phyloP scores from a whole-genome alignment of 1,140 invertebrate species.

The Pygmarrhopalites habei region DNA sequence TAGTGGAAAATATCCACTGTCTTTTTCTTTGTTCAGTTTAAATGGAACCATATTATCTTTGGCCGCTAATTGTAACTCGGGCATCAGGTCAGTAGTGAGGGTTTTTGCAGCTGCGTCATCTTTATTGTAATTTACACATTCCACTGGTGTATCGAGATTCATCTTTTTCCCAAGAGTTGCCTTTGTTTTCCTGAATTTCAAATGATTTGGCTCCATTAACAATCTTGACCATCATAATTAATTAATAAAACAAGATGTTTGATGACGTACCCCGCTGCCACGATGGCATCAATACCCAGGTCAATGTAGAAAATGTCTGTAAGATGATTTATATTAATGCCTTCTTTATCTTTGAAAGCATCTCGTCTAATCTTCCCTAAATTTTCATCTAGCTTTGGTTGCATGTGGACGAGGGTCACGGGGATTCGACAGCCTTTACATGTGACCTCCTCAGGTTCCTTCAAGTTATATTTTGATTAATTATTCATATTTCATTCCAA shows the following conservation, averaged over 20 bases:
- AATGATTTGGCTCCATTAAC: neutral
- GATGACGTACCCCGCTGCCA: slow-evolving; percentile 57
- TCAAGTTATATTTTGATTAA: slow-evolving; percentile 35
- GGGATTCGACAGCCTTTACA: slow-evolving; percentile 55
- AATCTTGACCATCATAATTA: neutral
- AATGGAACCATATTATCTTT: slow-evolving; percentile 50
- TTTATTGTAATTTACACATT: slow-evolving; percentile 4
- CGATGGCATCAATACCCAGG: slow-evolving; percentile 60
- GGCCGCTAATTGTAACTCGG: too few species aligned
- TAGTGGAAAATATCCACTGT: slow-evolving; percentile 63
- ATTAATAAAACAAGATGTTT: neutral
- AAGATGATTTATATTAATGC: slow-evolving; percentile 48
- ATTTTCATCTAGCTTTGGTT: slow-evolving; percentile 53
- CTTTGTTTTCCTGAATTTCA: slow-evolving; percentile 8
- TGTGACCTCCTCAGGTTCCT: slow-evolving; percentile 45
- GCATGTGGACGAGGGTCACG: slow-evolving; percentile 58
- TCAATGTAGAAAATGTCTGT: slow-evolving; percentile 70
- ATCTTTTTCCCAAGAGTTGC: neutral
- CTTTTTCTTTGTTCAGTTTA: slow-evolving; percentile 52
- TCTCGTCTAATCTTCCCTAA: slow-evolving; percentile 48
- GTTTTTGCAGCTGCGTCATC: neutral
- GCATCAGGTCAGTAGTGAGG: too few species aligned
- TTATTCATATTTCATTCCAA: too few species aligned
- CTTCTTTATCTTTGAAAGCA: slow-evolving; percentile 40
- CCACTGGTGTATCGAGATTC: neutral